phyloP scores from a whole-genome alignment of 2,888 invertebrate species.

The Oxyteleia sp. region DNA sequence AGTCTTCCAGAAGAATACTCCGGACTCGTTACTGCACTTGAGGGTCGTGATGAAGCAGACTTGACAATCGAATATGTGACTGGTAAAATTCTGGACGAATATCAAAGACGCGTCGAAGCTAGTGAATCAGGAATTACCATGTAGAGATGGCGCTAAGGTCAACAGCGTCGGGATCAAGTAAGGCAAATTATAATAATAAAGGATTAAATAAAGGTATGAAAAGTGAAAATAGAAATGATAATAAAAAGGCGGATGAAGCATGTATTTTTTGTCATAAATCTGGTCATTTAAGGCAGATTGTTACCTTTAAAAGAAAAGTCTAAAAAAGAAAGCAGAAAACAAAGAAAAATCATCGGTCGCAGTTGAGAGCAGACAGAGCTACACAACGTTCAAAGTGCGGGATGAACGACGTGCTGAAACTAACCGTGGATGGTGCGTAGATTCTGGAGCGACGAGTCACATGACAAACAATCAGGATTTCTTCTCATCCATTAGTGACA shows the following conservation, averaged over 20 bases:
- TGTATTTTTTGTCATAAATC: slow-evolving; percentile 50
- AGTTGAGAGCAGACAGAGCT: neutral
- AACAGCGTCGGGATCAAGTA: neutral
- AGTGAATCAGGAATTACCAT: neutral
- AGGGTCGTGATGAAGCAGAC: slow-evolving; percentile 71
- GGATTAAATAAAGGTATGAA: neutral
- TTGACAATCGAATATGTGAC: slow-evolving; percentile 70
- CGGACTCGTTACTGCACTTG: slow-evolving; percentile 73
- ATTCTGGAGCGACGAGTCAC: slow-evolving; percentile 51
- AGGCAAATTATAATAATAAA: too few relatives aligned
- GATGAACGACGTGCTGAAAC: neutral
- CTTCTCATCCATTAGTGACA: slow-evolving; percentile 7
- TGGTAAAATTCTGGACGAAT: slow-evolving; percentile 76
- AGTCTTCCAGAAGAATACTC: slow-evolving; percentile 77
- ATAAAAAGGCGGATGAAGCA: slow-evolving; percentile 16
- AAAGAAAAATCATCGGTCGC: neutral
- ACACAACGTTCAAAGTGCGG: neutral
- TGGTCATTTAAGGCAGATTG: slow-evolving; percentile 38
- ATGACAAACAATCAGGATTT: slow-evolving; percentile 36
- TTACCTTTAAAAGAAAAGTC: slow-evolving; percentile 1
- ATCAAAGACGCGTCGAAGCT: slow-evolving; percentile 49
- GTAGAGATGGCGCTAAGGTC: slow-evolving; percentile 31
- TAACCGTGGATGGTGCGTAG: slow-evolving; percentile 17
- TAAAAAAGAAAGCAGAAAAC: slow-evolving; percentile 16
- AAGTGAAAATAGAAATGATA: neutral